Base-by-base conservation (phyloP, 2,113 vertebrate species). In the Gobius niger region DNA sequence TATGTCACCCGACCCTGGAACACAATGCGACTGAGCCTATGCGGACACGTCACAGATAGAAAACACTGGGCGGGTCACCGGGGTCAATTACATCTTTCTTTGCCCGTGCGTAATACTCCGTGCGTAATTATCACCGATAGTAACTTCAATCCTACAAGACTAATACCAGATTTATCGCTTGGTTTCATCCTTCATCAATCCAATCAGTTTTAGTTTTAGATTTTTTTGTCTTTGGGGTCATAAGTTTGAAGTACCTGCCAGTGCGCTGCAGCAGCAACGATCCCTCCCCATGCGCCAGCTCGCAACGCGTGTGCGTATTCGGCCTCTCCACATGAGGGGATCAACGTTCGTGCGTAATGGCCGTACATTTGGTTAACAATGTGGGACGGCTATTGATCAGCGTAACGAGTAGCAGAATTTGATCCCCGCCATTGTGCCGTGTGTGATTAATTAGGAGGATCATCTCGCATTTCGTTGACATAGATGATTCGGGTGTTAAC, bases 401-500 rank as follows among this genome's bases (percentile, higher is more conserved):
- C 47, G 9, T 19, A 60, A 87, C 34, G 68, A 76, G 73, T 77
- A 84, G 63, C 69, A 14, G 75, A 78, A 80, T 75, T 67, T 85
- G 83, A 85, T 86, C 79, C 80, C 74, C 24, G 3, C 24, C 24
- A 34, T 34, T 34, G 24, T 34, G 24, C 24, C 24, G 24, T 34
- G 24, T 78, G 66, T 74, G 82, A 82, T 68, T 90, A 84, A 89
- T 83, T 75, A 65, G 44, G 24, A 34, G 73, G 79, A 84, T 87
- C 16, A 86, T 74, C 73, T 57, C 8, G 47, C 66, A 83, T 75
- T 68, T 52, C 77, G 19, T 46, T 67, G 74, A 73, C 10, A 47
- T 59, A 72, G 13, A 52, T 42, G 65, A 66, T 68, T 76, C 65
- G 15, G 47, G 65, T 61, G 82, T 81, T 0, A 79, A 68, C 77